Evolutionary conservation across 2,888 invertebrate genomes (phyloP), one percentile per base, ranked within the genome.

Genomic region (Tipula vernalis): DNA sequence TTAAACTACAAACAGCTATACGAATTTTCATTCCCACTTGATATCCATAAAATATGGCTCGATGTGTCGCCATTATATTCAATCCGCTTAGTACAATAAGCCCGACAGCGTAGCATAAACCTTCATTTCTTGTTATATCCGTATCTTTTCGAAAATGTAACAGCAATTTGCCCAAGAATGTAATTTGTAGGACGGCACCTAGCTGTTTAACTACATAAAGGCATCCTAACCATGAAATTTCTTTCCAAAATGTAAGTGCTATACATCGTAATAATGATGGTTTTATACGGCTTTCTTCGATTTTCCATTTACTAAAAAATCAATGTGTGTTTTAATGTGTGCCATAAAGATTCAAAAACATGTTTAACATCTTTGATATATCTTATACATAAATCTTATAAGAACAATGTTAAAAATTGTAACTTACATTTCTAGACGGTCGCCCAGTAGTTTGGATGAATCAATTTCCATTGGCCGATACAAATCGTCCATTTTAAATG

Each of bases 11-110:
- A 86, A 95, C 93, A 0, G 97, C 96, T 0, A 97, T 94, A 87
- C 97, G 93, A 89, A 97, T 94, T 90, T 95, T 94, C 95, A 97
- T 96, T 2, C 97, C 97, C 85, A 96, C 93, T 88, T 96, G 95
- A 91, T 95, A 95, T 13, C 94, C 94, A 5, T 92, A 93, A 92
- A 95, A 94, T 89, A 95, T 93, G 88, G 94, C 94, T 85, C 95
- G 95, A 90, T 95, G 94, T 86, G 92, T 91, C 1, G 92, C 89
- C 28, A 94, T 88, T 5, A 92, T 92, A 88, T 91, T 92, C 0
- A 90, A 86, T 3, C 90, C 90, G 87, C 91, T 91, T 83, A 92
- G 87, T 6, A 89, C 12, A 2, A 90, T 89, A 51, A 93, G 90
- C 18, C 91, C 91, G 4, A 91, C 92, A 0, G 93, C 93, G 89